A percentile compares a stretch with the other conserved stretches of the same genome.
These are phyloP conservation scores for Cephus runcator DNA, from an alignment of 2,888 invertebrate genomes.

Conservation along the genomic window DNA sequence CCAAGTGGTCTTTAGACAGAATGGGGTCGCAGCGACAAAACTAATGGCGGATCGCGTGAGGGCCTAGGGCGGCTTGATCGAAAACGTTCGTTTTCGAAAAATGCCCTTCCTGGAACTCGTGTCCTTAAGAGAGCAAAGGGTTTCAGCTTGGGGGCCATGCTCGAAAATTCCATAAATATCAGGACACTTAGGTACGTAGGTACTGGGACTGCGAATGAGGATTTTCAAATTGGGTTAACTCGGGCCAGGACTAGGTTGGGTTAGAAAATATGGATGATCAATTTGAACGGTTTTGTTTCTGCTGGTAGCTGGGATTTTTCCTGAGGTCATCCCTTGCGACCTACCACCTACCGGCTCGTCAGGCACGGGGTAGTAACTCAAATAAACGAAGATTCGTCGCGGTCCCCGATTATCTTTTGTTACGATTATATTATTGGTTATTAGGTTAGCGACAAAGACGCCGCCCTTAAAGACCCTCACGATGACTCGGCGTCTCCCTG, in stretches of 20 bases:
- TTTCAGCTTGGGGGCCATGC: neutral
- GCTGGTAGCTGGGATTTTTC: neutral
- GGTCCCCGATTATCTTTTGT: constrained; percentile 34
- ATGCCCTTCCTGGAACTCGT: neutral
- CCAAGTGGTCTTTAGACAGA: neutral
- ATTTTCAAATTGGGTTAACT: neutral
- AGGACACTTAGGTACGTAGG: neutral
- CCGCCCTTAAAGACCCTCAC: neutral
- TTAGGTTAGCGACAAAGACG: constrained; percentile 28
- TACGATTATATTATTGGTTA: constrained; percentile 33
- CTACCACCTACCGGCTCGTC: neutral
- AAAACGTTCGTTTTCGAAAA: neutral
- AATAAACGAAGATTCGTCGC: constrained; percentile 33
- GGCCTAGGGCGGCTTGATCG: neutral
- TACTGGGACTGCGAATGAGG: neutral
- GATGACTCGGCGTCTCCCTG: neutral
- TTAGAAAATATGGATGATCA: neutral
- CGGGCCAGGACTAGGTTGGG: neutral
- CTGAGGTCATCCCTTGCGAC: neutral
- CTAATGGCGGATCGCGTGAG: neutral
- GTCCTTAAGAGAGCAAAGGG: neutral
- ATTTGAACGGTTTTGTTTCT: neutral
- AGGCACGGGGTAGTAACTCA: neutral
- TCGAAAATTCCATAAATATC: neutral
- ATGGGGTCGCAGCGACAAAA: neutral